Evolutionary conservation across 2,797 vertebrate genomes (phyloP), one percentile per base, ranked within the genome.

Genomic region (Benthosema pterotum): DNA sequence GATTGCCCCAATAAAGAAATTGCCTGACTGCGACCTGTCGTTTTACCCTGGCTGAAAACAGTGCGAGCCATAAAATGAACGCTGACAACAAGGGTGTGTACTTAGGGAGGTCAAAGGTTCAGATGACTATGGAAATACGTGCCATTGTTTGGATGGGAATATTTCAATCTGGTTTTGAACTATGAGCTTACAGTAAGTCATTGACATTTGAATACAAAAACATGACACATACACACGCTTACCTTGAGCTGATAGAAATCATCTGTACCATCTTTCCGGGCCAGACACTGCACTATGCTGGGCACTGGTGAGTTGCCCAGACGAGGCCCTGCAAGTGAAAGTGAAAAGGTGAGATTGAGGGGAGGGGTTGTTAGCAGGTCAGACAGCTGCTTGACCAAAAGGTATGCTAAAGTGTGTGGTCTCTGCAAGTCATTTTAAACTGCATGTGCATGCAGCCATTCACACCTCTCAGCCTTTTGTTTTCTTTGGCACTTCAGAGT

Each of bases 241-340:
- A 98, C 98, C 95, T 99, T 99, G 57, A 99, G 93, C 86, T 99
- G 98, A 86, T 99, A 99, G 74, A 99, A 99, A 88, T 99, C 98
- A 78, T 99, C 97, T 0, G 96, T 99, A 83, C 98, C 96, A n/a
- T 99, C 98, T 86, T 96, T 99, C 82, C 98, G 95, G 62, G 97
- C 98, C 91, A 99, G 92, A 93, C 97, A 99, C 85, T 99, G 97
- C 78, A 98, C 97, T 85, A 99, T 99, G 89, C 97, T 99, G 52
- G 94, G 97, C 82, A 99, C 98, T 1, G 98, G 97, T 74, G 97
- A 99, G 91, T 97, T 99, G 82, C 98, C 98, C 88, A 99, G 89
- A 65, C 96, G 96, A 77, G 97, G 96, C 80, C 98, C 98, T 99
- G 86, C 55, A 52, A 71, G 72, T 56, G 69, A 66, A 52, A 71